Conservation (phyloP, 2,888 invertebrate genomes). For the Drosophila prostipennis region DNA sequence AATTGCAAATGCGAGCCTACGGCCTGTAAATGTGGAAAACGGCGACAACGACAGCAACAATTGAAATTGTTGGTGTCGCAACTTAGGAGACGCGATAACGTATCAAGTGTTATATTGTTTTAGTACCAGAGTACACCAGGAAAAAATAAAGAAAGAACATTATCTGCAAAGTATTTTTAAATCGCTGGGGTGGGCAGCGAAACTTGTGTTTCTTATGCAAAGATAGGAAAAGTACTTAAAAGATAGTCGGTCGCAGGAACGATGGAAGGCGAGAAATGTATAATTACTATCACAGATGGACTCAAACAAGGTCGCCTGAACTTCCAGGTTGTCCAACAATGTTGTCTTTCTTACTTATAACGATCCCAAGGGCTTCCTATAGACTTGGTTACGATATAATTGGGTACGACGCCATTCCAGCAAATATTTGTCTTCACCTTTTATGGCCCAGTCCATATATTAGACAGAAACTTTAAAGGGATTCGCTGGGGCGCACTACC, state of each 20-base stretch:
- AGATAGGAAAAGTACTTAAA: slow-evolving; percentile 42
- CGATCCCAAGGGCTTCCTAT: background rate
- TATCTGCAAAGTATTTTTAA: slow-evolving; percentile 29
- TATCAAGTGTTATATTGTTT: slow-evolving; percentile 74
- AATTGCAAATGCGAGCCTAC: slow-evolving; percentile 77
- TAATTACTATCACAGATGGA: slow-evolving; percentile 6
- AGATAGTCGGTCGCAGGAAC: slow-evolving; percentile 15
- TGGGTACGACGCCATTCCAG: slow-evolving; percentile 7
- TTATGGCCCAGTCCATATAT: slow-evolving; percentile 1
- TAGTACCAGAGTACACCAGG: slow-evolving; percentile 52
- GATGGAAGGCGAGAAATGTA: slow-evolving; percentile 8
- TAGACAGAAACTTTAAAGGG: background rate
- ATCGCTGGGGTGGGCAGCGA: slow-evolving; percentile 5
- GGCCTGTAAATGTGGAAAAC: slow-evolving; percentile 73
- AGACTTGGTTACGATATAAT: background rate
- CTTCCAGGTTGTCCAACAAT: slow-evolving; percentile 11
- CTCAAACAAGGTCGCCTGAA: slow-evolving; percentile 10
- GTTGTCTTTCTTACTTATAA: background rate
- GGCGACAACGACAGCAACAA: slow-evolving; percentile 42
- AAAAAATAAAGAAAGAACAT: slow-evolving; percentile 22
- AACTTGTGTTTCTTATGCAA: slow-evolving; percentile 26
- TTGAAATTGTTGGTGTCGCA: slow-evolving; percentile 58
- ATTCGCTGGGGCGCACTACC: slow-evolving; percentile 16
- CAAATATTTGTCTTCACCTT: slow-evolving; percentile 12
- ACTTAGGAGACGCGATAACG: slow-evolving; percentile 63